phyloP scores from a whole-genome alignment of 2,888 invertebrate genomes.

The Trichogramma dendrolimi region DNA sequence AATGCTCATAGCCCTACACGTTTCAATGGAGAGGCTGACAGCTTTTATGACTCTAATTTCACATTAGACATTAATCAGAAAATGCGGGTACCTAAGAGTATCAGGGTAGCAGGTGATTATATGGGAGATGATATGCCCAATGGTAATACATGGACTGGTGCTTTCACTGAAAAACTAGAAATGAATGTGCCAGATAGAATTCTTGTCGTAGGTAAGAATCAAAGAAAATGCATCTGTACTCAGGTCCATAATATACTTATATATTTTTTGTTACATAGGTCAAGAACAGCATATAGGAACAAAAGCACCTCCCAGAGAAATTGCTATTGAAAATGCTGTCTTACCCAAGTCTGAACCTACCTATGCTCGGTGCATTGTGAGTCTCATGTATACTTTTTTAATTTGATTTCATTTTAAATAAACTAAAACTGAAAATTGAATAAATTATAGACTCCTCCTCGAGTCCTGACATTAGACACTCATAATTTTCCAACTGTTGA shows the following conservation, averaged over 20 bases:
- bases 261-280: conserved; percentile 51
- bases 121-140: conserved; percentile 63
- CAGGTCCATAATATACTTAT: conserved; percentile 6
- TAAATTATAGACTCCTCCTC: conserved; percentile 72
- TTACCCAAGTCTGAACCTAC: conserved; percentile 66
- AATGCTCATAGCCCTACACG: conserved; percentile 59
- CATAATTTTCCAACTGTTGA: conserved; percentile 71
- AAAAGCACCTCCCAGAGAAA: conserved; percentile 82
- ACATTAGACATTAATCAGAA: conserved; percentile 74
- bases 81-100: conserved; percentile 78
- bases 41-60: conserved; percentile 65
- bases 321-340: conserved; percentile 78
- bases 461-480: conserved; percentile 80
- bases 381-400: neutral
- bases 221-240: conserved; percentile 15
- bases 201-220: conserved; percentile 77
- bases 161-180: conserved; percentile 65
- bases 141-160: conserved; percentile 59
- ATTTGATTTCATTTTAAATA: neutral
- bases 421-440: neutral
- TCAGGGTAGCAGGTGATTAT: conserved; percentile 70
- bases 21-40: conserved; percentile 60
- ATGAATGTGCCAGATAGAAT: conserved; percentile 95
- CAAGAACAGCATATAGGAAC: conserved; percentile 61
- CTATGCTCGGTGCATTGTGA: conserved; percentile 58